Base-by-base conservation (phyloP, 2,113 vertebrate genomes). In the Myrmecophaga tridactyla region DNA sequence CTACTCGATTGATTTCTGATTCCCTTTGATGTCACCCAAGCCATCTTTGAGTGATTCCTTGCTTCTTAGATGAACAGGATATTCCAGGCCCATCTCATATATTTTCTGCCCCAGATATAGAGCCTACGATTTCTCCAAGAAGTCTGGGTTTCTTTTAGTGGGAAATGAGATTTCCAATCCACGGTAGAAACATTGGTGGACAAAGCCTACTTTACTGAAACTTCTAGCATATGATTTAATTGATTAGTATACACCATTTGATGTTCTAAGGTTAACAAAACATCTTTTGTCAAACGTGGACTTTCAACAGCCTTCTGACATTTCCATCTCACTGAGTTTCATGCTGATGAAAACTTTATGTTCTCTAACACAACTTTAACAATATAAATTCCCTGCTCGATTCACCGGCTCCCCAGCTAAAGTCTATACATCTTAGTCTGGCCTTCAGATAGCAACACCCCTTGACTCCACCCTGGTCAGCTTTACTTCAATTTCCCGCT, bases 391-490 rank as follows among this genome's bases (percentile, higher is more conserved):
- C 41, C 63, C 72, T 20, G 8, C 56, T 43, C 46, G 10, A 11
- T 0, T 2, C 27, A 39, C 43, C 7, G 3, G 36, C 62, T 25
- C 34, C 34, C 63, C 34, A 25, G 62, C 4, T 25, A n/a, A 27
- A 36, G 5, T 25, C 56, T 63, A 89, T 43, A 36, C 36, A 25
- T 23, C 31, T 36, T 34, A 18, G n/a, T 10, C 63, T 65, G 46
- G 6, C 17, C 29, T 48, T 77, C 41, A 43, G 34, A 65, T 13
- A 31, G 63, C 17, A 56, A 20, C 1, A 18, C 17, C 6, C 6
- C 1, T 29, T 1, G 6, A 6, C 11, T 8, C 21, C 36, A 48
- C 4, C 17, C 53, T 6, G 2, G 53, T 34, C 23, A 36, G 29
- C 17, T 92, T 58, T 23, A 41, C 48, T 58, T 65, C 46, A 7